These are phyloP conservation scores for Agonopterix arenella DNA, from an alignment of 2,888 invertebrate species.

Conservation along the genomic window DNA sequence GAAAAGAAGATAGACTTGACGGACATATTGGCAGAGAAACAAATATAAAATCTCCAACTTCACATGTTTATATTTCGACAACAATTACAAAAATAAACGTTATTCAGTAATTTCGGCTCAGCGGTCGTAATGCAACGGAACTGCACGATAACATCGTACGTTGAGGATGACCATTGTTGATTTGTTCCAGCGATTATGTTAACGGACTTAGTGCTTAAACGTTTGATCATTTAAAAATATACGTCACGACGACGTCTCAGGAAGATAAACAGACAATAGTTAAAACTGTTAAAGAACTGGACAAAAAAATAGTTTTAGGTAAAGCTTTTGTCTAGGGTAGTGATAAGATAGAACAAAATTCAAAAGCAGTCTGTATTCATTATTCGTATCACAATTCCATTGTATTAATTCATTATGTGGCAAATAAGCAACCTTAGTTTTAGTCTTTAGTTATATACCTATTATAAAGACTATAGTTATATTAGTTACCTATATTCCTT, in stretches of 20 bases:
- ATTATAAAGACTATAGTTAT: no score
- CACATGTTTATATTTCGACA: background rate
- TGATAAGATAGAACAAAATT: no score
- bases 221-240: background rate
- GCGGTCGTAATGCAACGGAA: conserved; percentile 30
- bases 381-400: no score
- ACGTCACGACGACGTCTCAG: background rate
- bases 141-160: conserved; percentile 20
- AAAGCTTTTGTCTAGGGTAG: no score
- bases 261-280: background rate
- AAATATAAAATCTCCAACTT: background rate
- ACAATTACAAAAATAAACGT: conserved; percentile 3
- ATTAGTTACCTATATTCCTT: no score
- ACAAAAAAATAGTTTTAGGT: no score
- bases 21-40: background rate
- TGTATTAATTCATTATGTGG: no score
- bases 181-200: conserved; percentile 37
- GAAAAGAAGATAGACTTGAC: background rate
- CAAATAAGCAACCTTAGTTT: no score
- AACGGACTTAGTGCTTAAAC: conserved; percentile 2
- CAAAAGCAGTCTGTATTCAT: no score
- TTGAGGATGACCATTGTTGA: conserved; percentile 36
- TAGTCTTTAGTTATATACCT: no score
- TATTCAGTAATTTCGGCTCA: conserved; percentile 18
- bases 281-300: background rate